phyloP scores from a whole-genome alignment of 2,888 invertebrate species.

The Thecocarcelia acutangulata region DNA sequence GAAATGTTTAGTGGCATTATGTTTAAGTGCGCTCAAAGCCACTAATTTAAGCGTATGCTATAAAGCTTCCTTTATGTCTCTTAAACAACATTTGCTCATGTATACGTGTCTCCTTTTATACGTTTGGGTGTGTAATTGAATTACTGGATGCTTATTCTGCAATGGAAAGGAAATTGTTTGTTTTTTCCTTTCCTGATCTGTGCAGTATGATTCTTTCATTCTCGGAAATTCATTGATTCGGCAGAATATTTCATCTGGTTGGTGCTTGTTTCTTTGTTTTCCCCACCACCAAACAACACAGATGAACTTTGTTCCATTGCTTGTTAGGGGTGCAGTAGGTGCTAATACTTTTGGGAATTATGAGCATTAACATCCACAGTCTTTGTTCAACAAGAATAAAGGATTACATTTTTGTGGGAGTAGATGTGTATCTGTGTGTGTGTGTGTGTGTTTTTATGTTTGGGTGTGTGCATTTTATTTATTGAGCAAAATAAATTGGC shows the following conservation, averaged over 20 bases:
- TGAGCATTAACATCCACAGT: slow-evolving; percentile 47
- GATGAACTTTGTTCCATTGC: slow-evolving; percentile 28
- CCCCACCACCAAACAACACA: slow-evolving; percentile 1
- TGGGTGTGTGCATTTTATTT: slow-evolving; percentile 6
- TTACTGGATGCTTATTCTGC: background rate
- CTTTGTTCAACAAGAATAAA: slow-evolving; percentile 55
- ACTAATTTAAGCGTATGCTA: no score
- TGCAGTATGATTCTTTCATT: slow-evolving; percentile 23
- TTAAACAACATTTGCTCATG: no score
- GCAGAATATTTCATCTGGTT: slow-evolving; percentile 20
- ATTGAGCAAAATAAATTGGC: slow-evolving; percentile 20
- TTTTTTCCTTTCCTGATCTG: slow-evolving; percentile 28
- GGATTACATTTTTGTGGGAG: background rate
- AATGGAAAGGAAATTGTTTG: slow-evolving; percentile 13
- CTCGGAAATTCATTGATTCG: slow-evolving; percentile 35
- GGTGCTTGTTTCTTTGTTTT: slow-evolving; percentile 9
- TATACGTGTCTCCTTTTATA: background rate
- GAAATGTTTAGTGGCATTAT: no score
- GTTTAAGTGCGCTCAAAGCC: no score
- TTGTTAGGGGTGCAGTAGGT: slow-evolving; percentile 24
- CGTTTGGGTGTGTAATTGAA: background rate
- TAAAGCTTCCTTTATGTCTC: no score
- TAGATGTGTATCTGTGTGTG: background rate
- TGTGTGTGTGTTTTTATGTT: background rate
- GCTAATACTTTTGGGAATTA: slow-evolving; percentile 43